These are phyloP conservation scores for Oryctes rhinoceros DNA, from an alignment of 1,140 invertebrate species.

Conservation along the genomic window DNA sequence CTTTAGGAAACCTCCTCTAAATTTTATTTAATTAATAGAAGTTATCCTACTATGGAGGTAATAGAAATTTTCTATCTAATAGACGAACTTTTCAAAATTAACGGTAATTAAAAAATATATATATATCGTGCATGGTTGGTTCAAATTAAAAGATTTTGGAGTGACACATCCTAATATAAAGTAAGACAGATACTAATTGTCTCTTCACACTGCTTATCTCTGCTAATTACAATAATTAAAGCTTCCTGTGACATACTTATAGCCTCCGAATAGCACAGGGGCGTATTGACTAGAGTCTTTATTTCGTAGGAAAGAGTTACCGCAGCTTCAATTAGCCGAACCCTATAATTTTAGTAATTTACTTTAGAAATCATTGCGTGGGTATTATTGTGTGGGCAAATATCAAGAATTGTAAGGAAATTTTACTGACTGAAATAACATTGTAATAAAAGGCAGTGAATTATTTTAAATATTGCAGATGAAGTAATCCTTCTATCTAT, in stretches of 20 bases:
- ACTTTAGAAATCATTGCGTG: too few species aligned
- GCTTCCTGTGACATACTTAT: slow-evolving; percentile 28
- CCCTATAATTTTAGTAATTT: too few species aligned
- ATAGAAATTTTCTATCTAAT: not conserved
- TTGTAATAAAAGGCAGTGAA: too few species aligned
- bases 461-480: too few species aligned
- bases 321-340: too few species aligned
- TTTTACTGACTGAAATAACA: too few species aligned
- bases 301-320: not conserved
- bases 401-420: not conserved
- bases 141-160: not conserved
- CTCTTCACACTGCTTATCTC: not conserved
- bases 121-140: not conserved
- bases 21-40: not conserved
- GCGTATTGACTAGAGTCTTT: not conserved
- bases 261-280: not conserved
- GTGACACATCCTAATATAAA: not conserved
- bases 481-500: too few species aligned
- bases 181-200: not conserved
- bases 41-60: too few species aligned
- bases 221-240: slow-evolving; percentile 18
- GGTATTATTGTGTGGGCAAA: not conserved
- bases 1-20: not conserved
- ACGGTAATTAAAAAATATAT: not conserved
- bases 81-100: not conserved